These are phyloP conservation scores for Pseudococcus jackbeardsleyi DNA, from an alignment of 2,888 invertebrate species.

Conservation along the genomic window DNA sequence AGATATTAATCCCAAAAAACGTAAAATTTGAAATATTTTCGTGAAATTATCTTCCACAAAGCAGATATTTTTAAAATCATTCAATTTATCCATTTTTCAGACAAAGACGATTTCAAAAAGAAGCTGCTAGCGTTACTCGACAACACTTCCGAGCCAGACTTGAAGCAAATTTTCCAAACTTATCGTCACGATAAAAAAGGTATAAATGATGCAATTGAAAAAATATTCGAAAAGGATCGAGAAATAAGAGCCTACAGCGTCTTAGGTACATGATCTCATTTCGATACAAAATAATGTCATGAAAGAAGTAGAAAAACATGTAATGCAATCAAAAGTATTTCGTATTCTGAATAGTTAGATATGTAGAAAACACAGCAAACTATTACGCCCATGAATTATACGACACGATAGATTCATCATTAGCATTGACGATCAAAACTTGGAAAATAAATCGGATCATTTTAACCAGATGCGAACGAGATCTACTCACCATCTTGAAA, in stretches of 20 bases:
- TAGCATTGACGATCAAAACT: neutral
- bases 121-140: neutral
- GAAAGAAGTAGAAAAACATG: no score
- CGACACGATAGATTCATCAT: neutral
- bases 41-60: neutral
- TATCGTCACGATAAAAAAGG: neutral
- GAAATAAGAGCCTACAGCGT: neutral
- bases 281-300: no score
- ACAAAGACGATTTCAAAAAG: neutral
- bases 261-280: neutral
- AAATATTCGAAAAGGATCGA: neutral
- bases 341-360: neutral
- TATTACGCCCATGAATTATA: neutral
- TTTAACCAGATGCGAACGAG: neutral
- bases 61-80: neutral
- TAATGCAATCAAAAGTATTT: no score
- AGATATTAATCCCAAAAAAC: neutral
- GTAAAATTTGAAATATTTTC: neutral
- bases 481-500: neutral
- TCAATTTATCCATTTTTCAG: neutral
- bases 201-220: neutral
- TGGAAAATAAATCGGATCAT: neutral
- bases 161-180: neutral
- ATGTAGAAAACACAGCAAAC: neutral
- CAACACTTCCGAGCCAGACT: neutral